Evolutionary conservation across 2,888 invertebrate species (phyloP).

Genomic region (Cyclophora albipunctata): DNA sequence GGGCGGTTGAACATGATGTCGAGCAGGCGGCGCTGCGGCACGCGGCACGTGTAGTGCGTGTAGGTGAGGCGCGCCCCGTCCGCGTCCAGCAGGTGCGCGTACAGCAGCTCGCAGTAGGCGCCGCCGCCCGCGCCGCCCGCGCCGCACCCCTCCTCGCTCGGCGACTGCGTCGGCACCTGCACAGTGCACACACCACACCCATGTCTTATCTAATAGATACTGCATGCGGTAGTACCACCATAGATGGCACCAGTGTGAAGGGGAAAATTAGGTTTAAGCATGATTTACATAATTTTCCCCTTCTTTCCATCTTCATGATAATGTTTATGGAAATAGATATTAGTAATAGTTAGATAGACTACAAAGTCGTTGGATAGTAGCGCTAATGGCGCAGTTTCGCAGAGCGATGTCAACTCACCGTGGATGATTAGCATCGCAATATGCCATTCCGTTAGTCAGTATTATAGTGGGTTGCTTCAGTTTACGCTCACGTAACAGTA

Average conservation of each 20-base stretch:
- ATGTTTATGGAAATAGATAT: too few relatives aligned
- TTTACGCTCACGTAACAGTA: too few relatives aligned
- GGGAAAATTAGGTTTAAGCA: neutral
- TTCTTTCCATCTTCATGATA: too few relatives aligned
- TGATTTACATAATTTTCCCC: too few relatives aligned
- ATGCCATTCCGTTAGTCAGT: too few relatives aligned
- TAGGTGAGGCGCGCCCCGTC: constrained; percentile 87
- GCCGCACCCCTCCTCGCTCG: constrained; percentile 54
- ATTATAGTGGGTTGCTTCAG: too few relatives aligned
- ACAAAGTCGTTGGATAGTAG: too few relatives aligned
- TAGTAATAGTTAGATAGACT: too few relatives aligned
- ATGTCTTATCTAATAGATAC: neutral
- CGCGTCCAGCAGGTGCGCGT: constrained; percentile 86
- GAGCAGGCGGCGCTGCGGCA: constrained; percentile 81
- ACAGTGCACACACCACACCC: neutral
- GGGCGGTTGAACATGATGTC: constrained; percentile 89
- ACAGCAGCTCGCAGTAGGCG: constrained; percentile 84
- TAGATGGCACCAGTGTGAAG: neutral
- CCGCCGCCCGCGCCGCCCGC: constrained; percentile 20
- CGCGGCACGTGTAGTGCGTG: constrained; percentile 85
- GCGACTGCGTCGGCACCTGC: constrained; percentile 84
- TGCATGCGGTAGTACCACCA: too few relatives aligned
- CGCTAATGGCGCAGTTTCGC: too few relatives aligned
- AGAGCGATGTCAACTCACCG: too few relatives aligned
- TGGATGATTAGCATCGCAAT: too few relatives aligned